phyloP scores from a whole-genome alignment of 2,113 vertebrate species.

The Pampusana beccarii region DNA sequence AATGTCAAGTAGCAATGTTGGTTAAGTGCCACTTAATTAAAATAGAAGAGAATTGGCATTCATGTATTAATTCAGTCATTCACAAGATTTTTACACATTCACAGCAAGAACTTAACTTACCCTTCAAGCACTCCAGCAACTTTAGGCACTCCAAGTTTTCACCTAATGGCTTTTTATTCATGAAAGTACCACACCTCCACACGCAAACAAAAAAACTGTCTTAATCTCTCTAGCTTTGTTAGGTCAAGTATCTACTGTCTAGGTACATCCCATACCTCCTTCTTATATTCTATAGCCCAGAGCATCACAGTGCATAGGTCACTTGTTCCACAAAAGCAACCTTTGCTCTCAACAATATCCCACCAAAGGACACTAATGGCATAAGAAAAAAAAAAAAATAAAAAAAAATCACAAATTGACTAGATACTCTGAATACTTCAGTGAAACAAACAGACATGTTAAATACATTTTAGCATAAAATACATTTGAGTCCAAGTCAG shows the following conservation, averaged over 20 bases:
- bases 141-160: background rate
- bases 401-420: background rate
- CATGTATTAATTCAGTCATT: background rate
- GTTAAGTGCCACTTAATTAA: constrained; percentile 26
- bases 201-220: background rate
- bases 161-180: background rate
- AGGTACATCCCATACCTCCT: background rate
- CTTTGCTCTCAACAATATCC: background rate
- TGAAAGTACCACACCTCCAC: background rate
- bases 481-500: background rate
- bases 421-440: background rate
- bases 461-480: background rate
- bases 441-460: background rate
- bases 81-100: background rate
- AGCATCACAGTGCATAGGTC: background rate
- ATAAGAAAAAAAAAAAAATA: background rate
- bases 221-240: background rate
- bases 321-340: background rate
- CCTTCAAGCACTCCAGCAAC: background rate
- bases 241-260: background rate
- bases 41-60: background rate
- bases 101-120: background rate
- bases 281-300: background rate
- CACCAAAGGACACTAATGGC: background rate
- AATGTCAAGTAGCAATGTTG: constrained; percentile 14